Evolutionary conservation across 2,797 vertebrate genomes (phyloP).

Genomic region (Cygnus olor): DNA sequence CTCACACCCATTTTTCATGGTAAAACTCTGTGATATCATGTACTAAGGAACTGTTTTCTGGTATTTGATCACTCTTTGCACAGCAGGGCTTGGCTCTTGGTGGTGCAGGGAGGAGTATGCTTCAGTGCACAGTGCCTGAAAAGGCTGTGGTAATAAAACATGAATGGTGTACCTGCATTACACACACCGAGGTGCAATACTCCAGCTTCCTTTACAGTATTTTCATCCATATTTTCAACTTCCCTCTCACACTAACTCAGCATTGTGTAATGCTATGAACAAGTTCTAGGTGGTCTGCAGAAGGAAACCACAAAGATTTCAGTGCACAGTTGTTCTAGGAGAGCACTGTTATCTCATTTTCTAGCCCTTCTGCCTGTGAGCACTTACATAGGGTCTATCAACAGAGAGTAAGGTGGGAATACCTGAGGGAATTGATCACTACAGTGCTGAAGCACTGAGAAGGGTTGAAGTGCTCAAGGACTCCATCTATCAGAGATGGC

Average conservation of each 20-base stretch:
- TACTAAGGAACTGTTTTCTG: neutral
- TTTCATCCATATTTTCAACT: neutral
- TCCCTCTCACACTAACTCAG: neutral
- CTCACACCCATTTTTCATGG: neutral
- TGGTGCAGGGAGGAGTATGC: neutral
- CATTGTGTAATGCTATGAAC: neutral
- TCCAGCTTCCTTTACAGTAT: neutral
- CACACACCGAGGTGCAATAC: accelerated
- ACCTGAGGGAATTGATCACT: neutral
- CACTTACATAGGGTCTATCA: accelerated
- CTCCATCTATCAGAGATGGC: neutral
- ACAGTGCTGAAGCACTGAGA: neutral
- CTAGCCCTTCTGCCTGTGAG: neutral
- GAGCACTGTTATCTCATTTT: neutral
- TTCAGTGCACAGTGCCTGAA: neutral
- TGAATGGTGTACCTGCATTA: neutral
- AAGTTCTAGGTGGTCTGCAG: neutral
- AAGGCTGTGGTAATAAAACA: neutral
- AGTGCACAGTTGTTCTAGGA: neutral
- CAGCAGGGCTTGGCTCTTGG: neutral
- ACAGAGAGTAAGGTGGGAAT: neutral
- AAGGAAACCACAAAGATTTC: neutral
- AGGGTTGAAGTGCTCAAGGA: neutral
- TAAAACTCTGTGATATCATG: neutral
- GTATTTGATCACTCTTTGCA: neutral